Conservation (phyloP, 2,888 invertebrate genomes). For the Theodoxus fluviatilis region DNA sequence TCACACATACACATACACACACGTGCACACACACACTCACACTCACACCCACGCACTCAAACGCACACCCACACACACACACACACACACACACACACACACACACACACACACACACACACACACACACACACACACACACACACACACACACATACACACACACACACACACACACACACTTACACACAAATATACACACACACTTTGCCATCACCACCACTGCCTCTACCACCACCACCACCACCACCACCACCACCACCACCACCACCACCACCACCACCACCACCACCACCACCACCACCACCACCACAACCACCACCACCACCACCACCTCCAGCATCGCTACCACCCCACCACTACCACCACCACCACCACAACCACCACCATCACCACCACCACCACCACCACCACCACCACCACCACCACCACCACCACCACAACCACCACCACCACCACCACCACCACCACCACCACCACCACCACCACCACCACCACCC, state of each 20-base stretch:
- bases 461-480: too few relatives aligned
- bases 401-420: too few relatives aligned
- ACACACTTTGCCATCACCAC: too few relatives aligned
- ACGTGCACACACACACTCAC: constrained; percentile 5
- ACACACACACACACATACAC: constrained; percentile 6
- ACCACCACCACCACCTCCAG: too few relatives aligned
- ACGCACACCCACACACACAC: constrained; percentile 16
- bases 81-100: constrained; percentile 13
- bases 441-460: too few relatives aligned
- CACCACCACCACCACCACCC: too few relatives aligned
- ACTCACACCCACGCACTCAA: constrained; percentile 2
- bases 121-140: constrained; percentile 4
- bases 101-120: constrained; percentile 12
- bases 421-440: too few relatives aligned
- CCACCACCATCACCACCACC: too few relatives aligned
- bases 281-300: neutral
- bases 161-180: neutral
- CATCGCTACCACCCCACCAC: too few relatives aligned
- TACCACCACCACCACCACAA: too few relatives aligned
- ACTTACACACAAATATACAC: neutral
- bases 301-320: too few relatives aligned
- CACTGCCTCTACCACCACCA: neutral
- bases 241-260: neutral
- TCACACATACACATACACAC: constrained; percentile 10
- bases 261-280: neutral